Base-by-base conservation (phyloP, 2,797 vertebrate genomes). In the Siniperca scherzeri region DNA sequence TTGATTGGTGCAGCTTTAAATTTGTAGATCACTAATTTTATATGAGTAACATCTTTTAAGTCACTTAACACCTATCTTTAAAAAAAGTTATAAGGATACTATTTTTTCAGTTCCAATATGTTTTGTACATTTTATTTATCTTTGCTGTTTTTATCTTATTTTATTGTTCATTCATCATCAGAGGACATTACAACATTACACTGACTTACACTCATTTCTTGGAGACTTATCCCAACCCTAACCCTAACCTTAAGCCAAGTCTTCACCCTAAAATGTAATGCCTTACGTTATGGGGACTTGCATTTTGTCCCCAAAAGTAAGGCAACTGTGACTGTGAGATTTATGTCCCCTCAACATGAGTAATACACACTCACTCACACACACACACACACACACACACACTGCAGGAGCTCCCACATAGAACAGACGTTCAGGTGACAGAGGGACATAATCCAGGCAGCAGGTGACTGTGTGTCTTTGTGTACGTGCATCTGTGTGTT, bases 391-490 rank as follows among this genome's bases (percentile, higher is more conserved):
- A 40, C 60, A 42, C 75, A 70, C 55, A 69, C 27, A 75, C 40
- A 33, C 13, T 22, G 30, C 25, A 81, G 30, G 1, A 3, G 22
- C 25, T 74, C 42, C 25, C 46, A 59, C 40, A 62, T 48, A 73
- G 33, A 77, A 53, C 81, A 84, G 70, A 78, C 65, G 8, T 76
- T 22, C 77, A 74, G 57, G 73, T 83, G 80, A 82, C 85, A 78
- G 16, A 71, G 22, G 44, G 48, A 88, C 67, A 75, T 64, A 70
- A 75, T 74, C 85, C 88, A 86, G 80, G 50, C 83, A 25, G 83
- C 83, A 87, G 81, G 74, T 90, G 81, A 59, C 12, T 81, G 7
- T 44, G 40, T 77, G 25, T 70, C 25, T 53, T 21, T 75, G 40
- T 82, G 65, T 74, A 33, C 27, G 60, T 67, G 66, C 36, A 59